Evolutionary conservation across 2,888 invertebrate species (phyloP), one percentile per base, ranked within the genome.

Genomic region (Diploptera punctata): DNA sequence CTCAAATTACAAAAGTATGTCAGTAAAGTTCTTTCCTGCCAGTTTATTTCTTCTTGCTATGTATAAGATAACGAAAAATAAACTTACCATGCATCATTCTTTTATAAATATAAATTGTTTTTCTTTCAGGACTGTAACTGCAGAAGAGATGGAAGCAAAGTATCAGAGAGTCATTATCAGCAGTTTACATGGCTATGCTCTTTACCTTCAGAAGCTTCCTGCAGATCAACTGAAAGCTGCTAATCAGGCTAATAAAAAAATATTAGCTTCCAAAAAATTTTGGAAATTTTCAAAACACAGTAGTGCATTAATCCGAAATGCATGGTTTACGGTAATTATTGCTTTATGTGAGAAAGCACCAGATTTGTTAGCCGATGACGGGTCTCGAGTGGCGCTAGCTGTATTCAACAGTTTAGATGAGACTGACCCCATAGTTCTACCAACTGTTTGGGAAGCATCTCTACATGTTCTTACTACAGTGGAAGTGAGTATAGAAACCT

Each of bases 361-460:
- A 13, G 82, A 84, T 76, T 82, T 91, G 75, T 81, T 90, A 5
- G 80, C 82, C 18, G 81, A 83, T 61, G 86, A 88, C 78, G 88
- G 88, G 47, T 82, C 83, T 71, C 87, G 88, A 77, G 79, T 90
- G 0, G 83, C 88, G 38, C 18, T 68, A 16, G 82, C 87, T 18
- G 87, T 90, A 47, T 87, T 93, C 78, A 84, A 85, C 67, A 88
- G 87, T 78, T 83, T 94, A 62, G 90, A 91, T 80, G 92, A 92
- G 79, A 85, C 84, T 21, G 93, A 94, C 79, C 88, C 91, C 1
- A 81, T 85, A 24, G 87, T 92, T 29, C 84, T 91, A 67, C 86
- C 89, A 0, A 84, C 87, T 74, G 87, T 93, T 26, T 96, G 95
- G 95, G 91, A 92, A 78, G 89, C 91, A 70, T 85, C 90, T 74